Base-by-base conservation (phyloP, 2,888 invertebrate genomes). In the Caenorhabditis auriculariae region DNA sequence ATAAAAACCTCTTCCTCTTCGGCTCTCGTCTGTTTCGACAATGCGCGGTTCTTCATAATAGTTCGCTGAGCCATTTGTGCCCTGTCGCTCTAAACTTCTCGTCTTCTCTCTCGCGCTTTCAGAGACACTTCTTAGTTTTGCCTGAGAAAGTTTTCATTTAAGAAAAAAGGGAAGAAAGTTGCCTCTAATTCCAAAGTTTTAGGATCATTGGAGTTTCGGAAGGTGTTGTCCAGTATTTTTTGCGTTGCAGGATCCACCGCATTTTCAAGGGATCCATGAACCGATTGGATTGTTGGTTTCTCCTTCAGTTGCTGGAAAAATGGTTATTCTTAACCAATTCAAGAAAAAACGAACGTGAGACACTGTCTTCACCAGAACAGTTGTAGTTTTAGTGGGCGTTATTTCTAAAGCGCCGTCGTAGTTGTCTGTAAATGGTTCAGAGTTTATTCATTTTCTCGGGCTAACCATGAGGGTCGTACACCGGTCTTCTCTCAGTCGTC, bases 311-410 rank as follows among this genome's bases (percentile, higher is more conserved):
- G 55, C 60, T 60, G 27, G 35, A 47, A 41, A 21, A 3, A 39
- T 38, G 32, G 7, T 47, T 2, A 47, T 2, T 37, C 17, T 28
- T 21, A 19, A 39, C 12, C 4, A n/a, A n/a, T 12, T 6, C 12
- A 24, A 29, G 17, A 45, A 12, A 35, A 45, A 15, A 23, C 19
- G 4, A 12, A 62, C 66, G 62, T 74, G 73, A 3, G 75, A 72
- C 3, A 75, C 74, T 2, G 75, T 71, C 28, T 76, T 76, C 9
- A 76, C 74, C 3, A 65, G 53, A 4, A 74, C 68, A 3, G 72
- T 73, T 21, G 75, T 72, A 2, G 72, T 72, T 42, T 72, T 70
- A 1, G 75, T 63, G 12, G 75, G 74, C 5, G 54, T 53, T 7
- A 69, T 71, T 39, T 55, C 54, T 28, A 68, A 67, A 9, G 51